phyloP scores from a whole-genome alignment of 2,888 invertebrate species.

The Tipula vernalis region DNA sequence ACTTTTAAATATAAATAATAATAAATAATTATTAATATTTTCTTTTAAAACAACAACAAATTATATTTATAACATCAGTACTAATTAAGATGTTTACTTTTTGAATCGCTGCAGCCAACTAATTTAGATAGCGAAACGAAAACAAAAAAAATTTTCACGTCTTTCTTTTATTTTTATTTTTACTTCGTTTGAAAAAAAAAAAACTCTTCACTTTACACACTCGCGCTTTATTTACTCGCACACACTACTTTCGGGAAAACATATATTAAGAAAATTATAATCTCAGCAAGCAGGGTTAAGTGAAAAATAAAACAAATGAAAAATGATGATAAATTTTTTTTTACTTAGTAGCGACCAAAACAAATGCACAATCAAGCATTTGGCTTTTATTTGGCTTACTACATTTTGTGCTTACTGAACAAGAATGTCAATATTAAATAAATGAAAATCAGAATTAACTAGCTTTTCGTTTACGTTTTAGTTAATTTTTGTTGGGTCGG shows the following conservation, averaged over 20 bases:
- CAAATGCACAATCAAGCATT: background rate
- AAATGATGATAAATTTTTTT: background rate
- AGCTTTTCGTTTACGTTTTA: background rate
- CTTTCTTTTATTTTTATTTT: background rate
- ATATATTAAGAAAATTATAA: background rate
- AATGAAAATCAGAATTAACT: background rate
- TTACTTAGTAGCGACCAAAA: background rate
- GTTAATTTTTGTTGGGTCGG: background rate
- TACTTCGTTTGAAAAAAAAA: background rate
- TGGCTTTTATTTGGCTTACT: background rate
- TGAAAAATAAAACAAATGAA: background rate
- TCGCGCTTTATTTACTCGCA: background rate
- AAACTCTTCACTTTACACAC: background rate
- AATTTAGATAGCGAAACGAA: conserved; percentile 5
- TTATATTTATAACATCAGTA: background rate
- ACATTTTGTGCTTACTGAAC: background rate
- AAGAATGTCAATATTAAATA: background rate
- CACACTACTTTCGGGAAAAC: background rate
- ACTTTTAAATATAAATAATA: background rate
- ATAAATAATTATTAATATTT: background rate
- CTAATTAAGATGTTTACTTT: conserved; percentile 18
- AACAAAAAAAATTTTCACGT: background rate
- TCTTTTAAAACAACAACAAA: background rate
- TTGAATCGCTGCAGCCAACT: conserved; percentile 18
- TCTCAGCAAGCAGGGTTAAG: background rate